phyloP scores from a whole-genome alignment of 1,140 invertebrate species.

The Luehdorfia chinensis region DNA sequence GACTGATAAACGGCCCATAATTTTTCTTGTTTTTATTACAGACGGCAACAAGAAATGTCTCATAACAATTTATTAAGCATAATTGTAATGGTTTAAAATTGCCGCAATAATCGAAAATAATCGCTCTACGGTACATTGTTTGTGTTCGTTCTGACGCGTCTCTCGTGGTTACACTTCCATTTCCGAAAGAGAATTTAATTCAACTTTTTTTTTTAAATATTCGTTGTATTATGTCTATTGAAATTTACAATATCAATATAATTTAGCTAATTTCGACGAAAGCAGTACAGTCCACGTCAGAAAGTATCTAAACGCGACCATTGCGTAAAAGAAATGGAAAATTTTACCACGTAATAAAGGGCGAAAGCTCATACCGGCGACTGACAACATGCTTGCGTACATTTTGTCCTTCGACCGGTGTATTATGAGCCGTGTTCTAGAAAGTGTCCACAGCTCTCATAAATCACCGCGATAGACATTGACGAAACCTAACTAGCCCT shows the following conservation, averaged over 20 bases:
- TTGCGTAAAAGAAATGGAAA: no score
- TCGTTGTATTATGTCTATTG: neutral
- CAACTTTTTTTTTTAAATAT: neutral
- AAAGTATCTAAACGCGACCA: no score
- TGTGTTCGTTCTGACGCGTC: neutral
- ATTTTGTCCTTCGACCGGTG: neutral
- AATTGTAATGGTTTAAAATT: slow-evolving; percentile 17
- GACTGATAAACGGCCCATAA: slow-evolving; percentile 11
- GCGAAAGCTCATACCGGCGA: neutral
- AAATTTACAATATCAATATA: no score
- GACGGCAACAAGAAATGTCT: slow-evolving; percentile 3
- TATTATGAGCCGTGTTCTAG: slow-evolving; percentile 22
- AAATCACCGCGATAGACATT: slow-evolving; percentile 50
- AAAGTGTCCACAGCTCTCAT: slow-evolving; percentile 41
- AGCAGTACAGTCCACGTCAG: no score
- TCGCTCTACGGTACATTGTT: neutral
- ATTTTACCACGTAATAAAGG: no score
- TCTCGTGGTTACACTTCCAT: no score
- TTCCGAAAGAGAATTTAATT: slow-evolving; percentile 2
- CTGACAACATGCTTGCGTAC: slow-evolving; percentile 5
- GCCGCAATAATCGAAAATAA: slow-evolving; percentile 4
- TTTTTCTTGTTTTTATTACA: slow-evolving; percentile 8
- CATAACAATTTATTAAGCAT: slow-evolving; percentile 14
- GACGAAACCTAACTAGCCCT: slow-evolving; percentile 37
- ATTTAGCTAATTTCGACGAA: no score